Evolutionary conservation across 2,888 invertebrate genomes (phyloP), one percentile per base, ranked within the genome.

Genomic region (Limnephilus auricula): DNA sequence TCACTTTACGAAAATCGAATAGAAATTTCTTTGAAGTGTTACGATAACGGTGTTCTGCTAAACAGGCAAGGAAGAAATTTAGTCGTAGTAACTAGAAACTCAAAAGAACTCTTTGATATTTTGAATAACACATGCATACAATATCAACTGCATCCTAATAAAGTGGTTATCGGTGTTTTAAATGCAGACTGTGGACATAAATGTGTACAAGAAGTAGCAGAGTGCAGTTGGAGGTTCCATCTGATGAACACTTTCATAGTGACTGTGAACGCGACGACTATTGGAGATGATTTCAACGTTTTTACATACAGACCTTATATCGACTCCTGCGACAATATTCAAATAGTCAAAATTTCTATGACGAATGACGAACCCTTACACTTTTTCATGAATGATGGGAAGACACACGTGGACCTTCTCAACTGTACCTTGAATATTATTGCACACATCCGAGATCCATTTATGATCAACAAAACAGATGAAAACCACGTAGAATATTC

Each of bases 191-290:
- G 87, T 32, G 87, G 78, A 34, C 1, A 15, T 2, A 78, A 25
- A 13, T 87, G 87, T 87, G 32, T 65, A 32, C 30, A 18, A 9
- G 78, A 87, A 37, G 78, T 78, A 34, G 87, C 87, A 9, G 34
- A 78, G 78, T 34, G 65, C 78, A 78, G 78, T 2, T 87, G 87
- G 87, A 87, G 87, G 32, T 87, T 65, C 18, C 79, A 6, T 31
- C 12, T 87, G 32, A 25, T 87, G 30, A 87, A 87, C 12, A 87
- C 87, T 32, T 87, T 87, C 15, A 87, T 87, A 12, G 87, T 87
- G 15, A 32, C 78, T 78, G 32, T 87, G 5, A 78, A 87, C 31
- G 30, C 65, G 15, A 87, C 25, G 34, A 84, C 40, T 40, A 40
- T n/a, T 40, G 40, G 30, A 85, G 12, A 87, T 15, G 45, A 45